Conservation (phyloP, 2,113 vertebrate species). For the Psilopsiagon aurifrons region DNA sequence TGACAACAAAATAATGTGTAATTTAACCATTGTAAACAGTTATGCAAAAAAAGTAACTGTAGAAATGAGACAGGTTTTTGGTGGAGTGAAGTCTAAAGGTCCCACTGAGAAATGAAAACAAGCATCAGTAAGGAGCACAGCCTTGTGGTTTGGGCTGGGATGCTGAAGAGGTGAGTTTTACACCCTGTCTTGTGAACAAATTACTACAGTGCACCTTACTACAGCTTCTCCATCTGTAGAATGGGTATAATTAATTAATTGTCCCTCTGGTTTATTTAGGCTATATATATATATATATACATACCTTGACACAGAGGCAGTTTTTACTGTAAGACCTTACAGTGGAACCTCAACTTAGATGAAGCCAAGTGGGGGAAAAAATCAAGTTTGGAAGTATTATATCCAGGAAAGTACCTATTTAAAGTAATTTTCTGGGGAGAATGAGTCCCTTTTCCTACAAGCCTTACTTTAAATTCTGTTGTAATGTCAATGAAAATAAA, state of each 20-base stretch:
- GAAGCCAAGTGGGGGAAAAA: background rate
- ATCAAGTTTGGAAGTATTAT: background rate
- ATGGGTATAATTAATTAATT: background rate
- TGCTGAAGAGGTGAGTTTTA: background rate
- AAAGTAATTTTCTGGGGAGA: background rate
- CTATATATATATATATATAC: rapidly evolving
- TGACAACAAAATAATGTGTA: background rate
- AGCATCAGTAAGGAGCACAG: background rate
- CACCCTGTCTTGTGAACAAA: rapidly evolving
- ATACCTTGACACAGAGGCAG: background rate
- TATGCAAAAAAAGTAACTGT: background rate
- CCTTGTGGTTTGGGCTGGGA: background rate
- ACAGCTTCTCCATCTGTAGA: background rate
- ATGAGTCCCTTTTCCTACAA: background rate
- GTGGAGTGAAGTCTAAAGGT: background rate
- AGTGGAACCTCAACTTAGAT: background rate
- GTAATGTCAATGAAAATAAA: background rate
- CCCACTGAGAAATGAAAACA: background rate
- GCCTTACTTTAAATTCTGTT: background rate
- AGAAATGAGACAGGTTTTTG: background rate
- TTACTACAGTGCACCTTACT: background rate
- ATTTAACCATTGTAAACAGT: background rate
- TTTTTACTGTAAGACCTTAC: background rate
- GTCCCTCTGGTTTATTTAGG: background rate
- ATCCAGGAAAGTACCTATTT: background rate